Base-by-base conservation (phyloP, 2,113 vertebrate species). In the Semicossyphus pulcher region DNA sequence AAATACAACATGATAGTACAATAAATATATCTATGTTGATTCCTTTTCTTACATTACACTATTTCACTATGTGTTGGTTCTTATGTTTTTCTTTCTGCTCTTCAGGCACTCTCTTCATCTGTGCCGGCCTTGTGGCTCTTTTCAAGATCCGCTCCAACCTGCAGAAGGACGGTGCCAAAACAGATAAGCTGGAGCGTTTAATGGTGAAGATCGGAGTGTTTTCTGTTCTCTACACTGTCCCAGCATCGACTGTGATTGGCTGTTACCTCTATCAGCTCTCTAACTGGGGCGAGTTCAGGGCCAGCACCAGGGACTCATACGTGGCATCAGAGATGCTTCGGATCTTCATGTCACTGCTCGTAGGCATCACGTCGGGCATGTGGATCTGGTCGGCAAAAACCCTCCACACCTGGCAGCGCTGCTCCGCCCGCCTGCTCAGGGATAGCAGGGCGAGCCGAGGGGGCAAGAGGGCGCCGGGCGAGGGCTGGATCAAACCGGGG, bases 321-420 rank as follows among this genome's bases (percentile, higher is more conserved):
- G 96, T 96, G 89, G 97, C 96, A 0, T 96, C 98, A 18, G 97
- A 99, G 87, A 98, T 98, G 97, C 94, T 99, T 14, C 96, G 97
- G 78, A 98, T 99, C 76, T 98, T 99, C 83, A 99, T 99, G 97
- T 98, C 96, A 26, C 92, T 98, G 80, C 92, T 99, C 9, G 97
- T 99, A 72, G 98, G 98, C 80, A 98, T 99, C 89, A 99, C 98
- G 0, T 99, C 97, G 3, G 96, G 98, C 77, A 99, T 99, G 98
- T 99, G 98, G 98, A 98, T 99, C 88, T 99, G 98, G 97, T 99
- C 98, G 1, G 98, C 97, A 58, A 99, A 99, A 86, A 99, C 98
- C 10, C 94, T 99, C 39, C 97, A 99, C 92, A 98, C 98, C 0
- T 99, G 98, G 98, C 96, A 97, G 89, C 97, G 96, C 81, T 99